These are phyloP conservation scores for Amphipyra berbera DNA, from an alignment of 2,888 invertebrate species.

Conservation along the genomic window DNA sequence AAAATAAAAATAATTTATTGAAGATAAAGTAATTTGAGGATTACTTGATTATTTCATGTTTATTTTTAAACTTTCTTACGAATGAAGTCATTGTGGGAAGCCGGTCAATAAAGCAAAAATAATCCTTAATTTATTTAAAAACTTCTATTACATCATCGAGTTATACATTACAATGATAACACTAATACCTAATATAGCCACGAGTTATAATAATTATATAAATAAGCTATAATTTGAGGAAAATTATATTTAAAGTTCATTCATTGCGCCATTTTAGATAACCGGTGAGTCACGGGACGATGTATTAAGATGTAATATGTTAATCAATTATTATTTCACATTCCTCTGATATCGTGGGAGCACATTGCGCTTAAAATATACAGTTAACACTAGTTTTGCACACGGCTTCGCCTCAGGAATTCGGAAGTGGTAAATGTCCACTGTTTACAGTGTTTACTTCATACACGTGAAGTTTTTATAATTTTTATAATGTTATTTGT, in stretches of 20 bases:
- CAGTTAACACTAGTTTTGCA: slow-evolving; percentile 45
- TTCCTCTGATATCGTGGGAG: slow-evolving; percentile 51
- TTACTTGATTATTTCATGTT: slow-evolving; percentile 1
- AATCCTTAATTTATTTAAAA: slow-evolving; percentile 1
- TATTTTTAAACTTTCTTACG: background rate
- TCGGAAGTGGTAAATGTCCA: slow-evolving; percentile 29
- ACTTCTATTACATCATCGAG: slow-evolving; percentile 14
- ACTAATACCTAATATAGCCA: slow-evolving; percentile 10
- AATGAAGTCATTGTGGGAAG: background rate
- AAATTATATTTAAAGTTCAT: slow-evolving; percentile 37
- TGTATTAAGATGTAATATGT: slow-evolving; percentile 22
- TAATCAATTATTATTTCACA: slow-evolving; percentile 58
- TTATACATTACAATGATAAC: background rate
- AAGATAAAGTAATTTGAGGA: slow-evolving; percentile 7
- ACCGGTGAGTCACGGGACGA: slow-evolving; percentile 43
- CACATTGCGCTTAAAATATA: slow-evolving; percentile 33
- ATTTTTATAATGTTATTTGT: slow-evolving; percentile 5
- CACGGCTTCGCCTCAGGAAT: slow-evolving; percentile 44
- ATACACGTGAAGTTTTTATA: background rate
- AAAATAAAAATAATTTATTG: slow-evolving; percentile 14
- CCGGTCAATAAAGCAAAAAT: background rate
- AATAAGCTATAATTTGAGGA: slow-evolving; percentile 29
- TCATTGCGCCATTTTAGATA: slow-evolving; percentile 44
- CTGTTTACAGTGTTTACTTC: slow-evolving; percentile 17
- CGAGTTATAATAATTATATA: slow-evolving; percentile 10